Base-by-base conservation (phyloP, 2,113 vertebrate species). In the Aegithalos caudatus region DNA sequence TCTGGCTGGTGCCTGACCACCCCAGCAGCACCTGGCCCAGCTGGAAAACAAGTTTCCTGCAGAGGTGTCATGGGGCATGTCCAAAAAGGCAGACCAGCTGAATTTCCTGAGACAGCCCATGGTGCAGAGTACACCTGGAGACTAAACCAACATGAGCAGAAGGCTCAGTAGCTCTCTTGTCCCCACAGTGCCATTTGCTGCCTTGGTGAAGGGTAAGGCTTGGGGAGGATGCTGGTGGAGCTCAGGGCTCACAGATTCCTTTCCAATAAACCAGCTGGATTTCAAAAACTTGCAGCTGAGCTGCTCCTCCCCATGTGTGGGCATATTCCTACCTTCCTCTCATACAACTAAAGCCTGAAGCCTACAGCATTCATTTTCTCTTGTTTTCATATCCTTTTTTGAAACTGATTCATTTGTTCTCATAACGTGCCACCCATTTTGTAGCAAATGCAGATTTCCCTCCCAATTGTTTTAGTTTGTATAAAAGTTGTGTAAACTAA, bases 41-140 rank as follows among this genome's bases (percentile, higher is more conserved):
- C 53, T 5, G 4, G 45, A 78, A 79, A 71, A 11, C 0, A 1
- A 47, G 5, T 50, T 74, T 81, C 61, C 61, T 1, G 4, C 48
- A 45, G 69, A 28, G 28, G 29, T 5, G 4, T 74, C 0, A 0
- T 1, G 1, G 40, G 44, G 14, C 45, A 61, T 0, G 1, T 69
- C 24, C 1, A 2, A 81, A 66, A 81, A 17, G 28, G 37, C 16
- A 37, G 78, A 78, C 25, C 23, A 45, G 62, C n/a, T 70, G 62
- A 17, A 38, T 72, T 85, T 86, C 38, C 50, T 60, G 56, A 21
- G n/a, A 13, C 1, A 21, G 29, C 28, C 40, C 18, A 1, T 8
- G 47, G 27, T 56, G 57, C 48, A 2, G 0, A 21, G 37, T 21
- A 24, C 9, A 57, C 28, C 47, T 71, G 61, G 47, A 84, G 35